Conservation (phyloP, 2,113 vertebrate genomes). For the Columba janthina region DNA sequence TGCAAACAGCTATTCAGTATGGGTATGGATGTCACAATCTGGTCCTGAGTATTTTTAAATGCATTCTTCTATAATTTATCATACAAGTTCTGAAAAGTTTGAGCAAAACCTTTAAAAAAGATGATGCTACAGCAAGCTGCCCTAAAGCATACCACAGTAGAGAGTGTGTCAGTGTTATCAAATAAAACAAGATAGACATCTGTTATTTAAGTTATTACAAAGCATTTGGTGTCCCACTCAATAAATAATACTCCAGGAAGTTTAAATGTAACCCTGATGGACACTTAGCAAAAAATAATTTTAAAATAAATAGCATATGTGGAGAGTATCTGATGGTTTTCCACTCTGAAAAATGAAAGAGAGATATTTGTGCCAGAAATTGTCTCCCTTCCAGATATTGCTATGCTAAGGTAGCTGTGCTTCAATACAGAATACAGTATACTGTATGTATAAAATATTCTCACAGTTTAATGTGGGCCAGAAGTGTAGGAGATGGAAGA, state of each 20-base stretch:
- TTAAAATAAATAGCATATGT: neutral
- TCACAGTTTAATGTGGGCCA: slow-evolving; percentile 28
- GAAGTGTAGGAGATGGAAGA: neutral
- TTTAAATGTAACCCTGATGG: slow-evolving; percentile 54
- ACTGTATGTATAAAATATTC: neutral
- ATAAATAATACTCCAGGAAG: slow-evolving; percentile 53
- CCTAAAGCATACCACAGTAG: neutral
- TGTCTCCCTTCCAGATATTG: neutral
- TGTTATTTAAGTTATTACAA: slow-evolving; percentile 49
- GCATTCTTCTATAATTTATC: neutral
- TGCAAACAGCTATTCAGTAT: neutral
- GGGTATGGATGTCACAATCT: neutral
- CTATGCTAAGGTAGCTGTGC: neutral
- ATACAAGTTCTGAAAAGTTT: neutral
- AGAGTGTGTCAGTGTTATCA: slow-evolving; percentile 8
- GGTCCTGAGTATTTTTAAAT: neutral
- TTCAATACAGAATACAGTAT: neutral
- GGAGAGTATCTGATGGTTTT: slow-evolving; percentile 2
- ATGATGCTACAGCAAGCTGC: neutral
- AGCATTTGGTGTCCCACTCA: slow-evolving; percentile 18
- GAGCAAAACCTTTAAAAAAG: neutral
- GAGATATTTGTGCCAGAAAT: slow-evolving; percentile 33
- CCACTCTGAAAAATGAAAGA: neutral
- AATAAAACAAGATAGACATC: slow-evolving; percentile 43
- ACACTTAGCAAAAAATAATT: slow-evolving; percentile 51